Evolutionary conservation across 2,888 invertebrate species (phyloP), one percentile per base, ranked within the genome.

Genomic region (Chouioia cunea): DNA sequence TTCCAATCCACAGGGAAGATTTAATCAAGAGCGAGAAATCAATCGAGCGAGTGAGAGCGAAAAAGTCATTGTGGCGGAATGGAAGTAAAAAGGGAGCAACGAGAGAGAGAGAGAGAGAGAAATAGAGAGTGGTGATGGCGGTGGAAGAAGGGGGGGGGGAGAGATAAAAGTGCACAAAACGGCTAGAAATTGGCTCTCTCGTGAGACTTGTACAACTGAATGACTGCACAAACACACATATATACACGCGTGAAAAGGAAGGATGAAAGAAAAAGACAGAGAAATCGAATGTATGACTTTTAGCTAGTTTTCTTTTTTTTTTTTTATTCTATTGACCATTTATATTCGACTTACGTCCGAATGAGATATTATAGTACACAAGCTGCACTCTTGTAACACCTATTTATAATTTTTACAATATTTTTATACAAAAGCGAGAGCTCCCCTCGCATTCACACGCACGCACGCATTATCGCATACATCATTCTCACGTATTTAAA

Each of bases 331-430:
- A 71, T 73, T 73, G 73, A 68, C 73, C 73, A 73, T 73, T 73
- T 73, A 73, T 36, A 10, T 73, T 73, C 73, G 71, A 71, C 14
- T 64, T 68, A 50, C 16, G 15, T 64, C 64, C 56, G 63, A 50
- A 50, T n/a, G 48, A 62, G 52, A 65, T 73, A 73, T 18, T 50
- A 50, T 73, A 73, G 71, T 71, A 73, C 73, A 73, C 71, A 73
- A 73, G 73, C 73, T 64, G 70, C 68, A 67, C 62, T 81, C 82
- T 81, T 80, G 79, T 84, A 83, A 84, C 83, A 84, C 80, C 81
- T 85, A 85, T 85, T 82, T 85, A 85, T 84, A 85, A 83, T 85
- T 85, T 85, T 83, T 85, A 85, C 85, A 85, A 80, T 83, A 79
- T 77, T 77, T 81, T 79, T 77, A 76, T 76, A 76, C 74, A 76